Evolutionary conservation across 1,140 invertebrate species (phyloP).

Genomic region (Drosophila punjabiensis): DNA sequence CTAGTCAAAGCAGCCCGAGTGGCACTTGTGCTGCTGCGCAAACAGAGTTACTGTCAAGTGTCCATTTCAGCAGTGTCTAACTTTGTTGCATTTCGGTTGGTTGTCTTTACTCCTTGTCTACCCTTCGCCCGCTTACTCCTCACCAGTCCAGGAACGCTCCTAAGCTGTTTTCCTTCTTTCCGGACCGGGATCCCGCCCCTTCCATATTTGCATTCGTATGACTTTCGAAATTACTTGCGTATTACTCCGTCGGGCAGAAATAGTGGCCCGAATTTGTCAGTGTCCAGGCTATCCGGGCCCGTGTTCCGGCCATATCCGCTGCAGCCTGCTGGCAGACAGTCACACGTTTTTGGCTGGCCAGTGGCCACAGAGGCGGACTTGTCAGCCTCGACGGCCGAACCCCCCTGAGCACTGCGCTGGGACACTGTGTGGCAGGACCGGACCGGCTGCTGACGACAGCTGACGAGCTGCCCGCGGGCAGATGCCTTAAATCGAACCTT

Average conservation of each 20-base stretch:
- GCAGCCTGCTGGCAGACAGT: constrained; percentile 50
- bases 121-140: not conserved
- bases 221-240: constrained; percentile 64
- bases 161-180: constrained; percentile 28
- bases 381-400: constrained; percentile 45
- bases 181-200: constrained; percentile 19
- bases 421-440: not conserved
- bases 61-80: constrained; percentile 76
- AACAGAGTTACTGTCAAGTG: constrained; percentile 81
- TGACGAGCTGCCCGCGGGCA: constrained; percentile 32
- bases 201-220: constrained; percentile 58
- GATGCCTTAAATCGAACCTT: constrained; percentile 55
- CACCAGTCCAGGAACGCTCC: not conserved
- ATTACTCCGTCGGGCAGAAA: constrained; percentile 49
- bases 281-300: constrained; percentile 64
- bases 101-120: constrained; percentile 38
- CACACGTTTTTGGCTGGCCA: constrained; percentile 61
- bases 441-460: constrained; percentile 13
- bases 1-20: constrained; percentile 47
- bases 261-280: constrained; percentile 67
- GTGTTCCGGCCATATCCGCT: constrained; percentile 24
- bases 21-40: constrained; percentile 74
- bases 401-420: not conserved
- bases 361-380: constrained; percentile 27
- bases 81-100: constrained; percentile 71